Percentiles rank a stretch among this genome's conserved stretches.
These are phyloP conservation scores for Tyto alba DNA, from an alignment of 2,113 vertebrate species.

Conservation along the genomic window DNA sequence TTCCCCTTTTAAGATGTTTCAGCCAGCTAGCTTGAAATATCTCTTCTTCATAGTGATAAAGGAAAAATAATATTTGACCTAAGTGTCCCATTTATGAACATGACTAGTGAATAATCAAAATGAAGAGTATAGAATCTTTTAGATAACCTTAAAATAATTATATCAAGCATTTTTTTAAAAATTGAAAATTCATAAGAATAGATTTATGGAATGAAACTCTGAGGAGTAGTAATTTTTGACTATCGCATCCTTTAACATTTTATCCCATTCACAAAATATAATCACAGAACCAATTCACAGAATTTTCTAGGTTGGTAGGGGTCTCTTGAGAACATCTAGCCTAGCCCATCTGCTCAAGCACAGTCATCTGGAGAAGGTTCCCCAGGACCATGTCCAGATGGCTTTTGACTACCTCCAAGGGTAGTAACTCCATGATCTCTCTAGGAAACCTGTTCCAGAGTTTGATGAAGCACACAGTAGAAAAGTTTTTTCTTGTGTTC, in stretches of 20 bases:
- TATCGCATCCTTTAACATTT: not conserved
- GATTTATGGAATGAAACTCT: not conserved
- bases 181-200: not conserved
- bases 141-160: not conserved
- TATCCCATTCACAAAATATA: not conserved
- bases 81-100: not conserved
- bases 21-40: not conserved
- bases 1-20: not conserved
- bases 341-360: not conserved
- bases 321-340: not conserved
- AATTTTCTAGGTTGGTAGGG: not conserved
- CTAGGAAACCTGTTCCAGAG: not conserved
- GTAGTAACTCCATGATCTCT: not conserved
- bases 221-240: not conserved
- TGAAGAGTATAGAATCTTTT: not conserved
- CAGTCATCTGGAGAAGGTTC: not conserved
- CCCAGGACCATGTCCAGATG: not conserved
- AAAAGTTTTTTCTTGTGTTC: not conserved
- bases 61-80: not conserved
- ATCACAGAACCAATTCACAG: not conserved
- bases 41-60: not conserved
- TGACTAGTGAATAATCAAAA: not conserved
- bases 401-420: not conserved
- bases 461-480: not conserved
- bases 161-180: not conserved